Evolutionary conservation across 2,113 vertebrate species (phyloP).

Genomic region (Megalops atlanticus): DNA sequence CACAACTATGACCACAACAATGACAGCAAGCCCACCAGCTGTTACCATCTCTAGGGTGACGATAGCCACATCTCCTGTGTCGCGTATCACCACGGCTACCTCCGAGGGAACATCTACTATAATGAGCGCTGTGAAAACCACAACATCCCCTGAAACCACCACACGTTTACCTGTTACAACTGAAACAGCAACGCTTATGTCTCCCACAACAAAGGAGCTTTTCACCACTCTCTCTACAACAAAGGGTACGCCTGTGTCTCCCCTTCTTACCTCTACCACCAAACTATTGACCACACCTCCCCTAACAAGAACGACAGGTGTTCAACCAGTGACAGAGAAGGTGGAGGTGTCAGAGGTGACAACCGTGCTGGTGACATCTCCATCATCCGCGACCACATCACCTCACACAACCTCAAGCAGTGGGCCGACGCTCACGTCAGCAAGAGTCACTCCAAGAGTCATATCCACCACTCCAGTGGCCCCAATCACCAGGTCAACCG

Average conservation of each 20-base stretch:
- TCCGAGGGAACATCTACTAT: neutral
- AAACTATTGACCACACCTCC: conserved; percentile 35
- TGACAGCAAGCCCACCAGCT: conserved; percentile 35
- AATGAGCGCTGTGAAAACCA: conserved; percentile 38
- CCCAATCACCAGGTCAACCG: conserved; percentile 27
- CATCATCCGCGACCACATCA: conserved; percentile 26
- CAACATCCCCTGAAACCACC: conserved; percentile 29
- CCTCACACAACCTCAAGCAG: conserved; percentile 38
- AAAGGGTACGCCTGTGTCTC: conserved; percentile 20
- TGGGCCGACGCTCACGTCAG: conserved; percentile 35
- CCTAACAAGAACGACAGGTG: conserved; percentile 44
- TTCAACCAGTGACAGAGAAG: conserved; percentile 39
- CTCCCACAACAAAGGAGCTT: conserved; percentile 32
- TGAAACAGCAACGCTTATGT: conserved; percentile 32
- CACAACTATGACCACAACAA: conserved; percentile 39
- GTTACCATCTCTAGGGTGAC: neutral
- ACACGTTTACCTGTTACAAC: conserved; percentile 37
- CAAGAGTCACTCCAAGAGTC: conserved; percentile 52
- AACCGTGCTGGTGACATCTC: conserved; percentile 26
- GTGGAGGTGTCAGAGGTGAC: conserved; percentile 45
- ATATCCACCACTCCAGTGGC: conserved; percentile 42
- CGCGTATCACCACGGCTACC: conserved; percentile 27
- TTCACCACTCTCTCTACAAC: conserved; percentile 39
- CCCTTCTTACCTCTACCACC: conserved; percentile 40
- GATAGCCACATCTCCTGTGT: conserved; percentile 6